phyloP scores from a whole-genome alignment of 2,113 vertebrate species.

The Neopipo cinnamomea region DNA sequence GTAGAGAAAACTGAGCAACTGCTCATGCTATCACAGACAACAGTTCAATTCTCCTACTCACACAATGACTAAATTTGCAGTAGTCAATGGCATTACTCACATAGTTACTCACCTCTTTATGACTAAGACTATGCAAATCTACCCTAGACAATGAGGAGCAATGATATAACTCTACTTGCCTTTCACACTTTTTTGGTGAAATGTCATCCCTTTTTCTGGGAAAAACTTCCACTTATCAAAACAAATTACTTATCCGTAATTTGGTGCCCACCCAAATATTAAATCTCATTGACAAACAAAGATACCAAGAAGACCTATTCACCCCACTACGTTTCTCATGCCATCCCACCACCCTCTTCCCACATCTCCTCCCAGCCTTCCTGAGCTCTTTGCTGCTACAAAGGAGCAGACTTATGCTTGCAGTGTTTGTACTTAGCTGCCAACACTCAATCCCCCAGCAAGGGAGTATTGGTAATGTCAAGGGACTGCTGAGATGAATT shows the following conservation, averaged over 20 bases:
- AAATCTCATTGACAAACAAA: background rate
- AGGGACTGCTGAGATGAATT: background rate
- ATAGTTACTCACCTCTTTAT: background rate
- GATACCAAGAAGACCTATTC: background rate
- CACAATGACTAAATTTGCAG: background rate
- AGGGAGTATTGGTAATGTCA: background rate
- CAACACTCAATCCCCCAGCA: background rate
- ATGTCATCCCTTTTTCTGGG: background rate
- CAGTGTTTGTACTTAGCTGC: background rate
- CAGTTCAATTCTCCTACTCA: background rate
- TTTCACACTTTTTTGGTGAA: background rate
- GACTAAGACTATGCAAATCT: slow-evolving; percentile 3
- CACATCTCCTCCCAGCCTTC: background rate
- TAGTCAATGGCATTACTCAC: background rate
- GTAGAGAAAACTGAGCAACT: background rate
- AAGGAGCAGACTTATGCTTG: background rate
- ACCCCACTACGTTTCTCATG: background rate
- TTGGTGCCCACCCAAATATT: background rate
- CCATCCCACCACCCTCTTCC: background rate
- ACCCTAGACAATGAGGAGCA: background rate
- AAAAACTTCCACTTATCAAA: background rate
- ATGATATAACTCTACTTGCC: background rate
- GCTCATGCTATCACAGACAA: background rate
- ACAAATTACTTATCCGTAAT: background rate
- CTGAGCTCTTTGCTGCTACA: background rate